Evolutionary conservation across 2,797 vertebrate species (phyloP).

Genomic region (Nothura maculosa): DNA sequence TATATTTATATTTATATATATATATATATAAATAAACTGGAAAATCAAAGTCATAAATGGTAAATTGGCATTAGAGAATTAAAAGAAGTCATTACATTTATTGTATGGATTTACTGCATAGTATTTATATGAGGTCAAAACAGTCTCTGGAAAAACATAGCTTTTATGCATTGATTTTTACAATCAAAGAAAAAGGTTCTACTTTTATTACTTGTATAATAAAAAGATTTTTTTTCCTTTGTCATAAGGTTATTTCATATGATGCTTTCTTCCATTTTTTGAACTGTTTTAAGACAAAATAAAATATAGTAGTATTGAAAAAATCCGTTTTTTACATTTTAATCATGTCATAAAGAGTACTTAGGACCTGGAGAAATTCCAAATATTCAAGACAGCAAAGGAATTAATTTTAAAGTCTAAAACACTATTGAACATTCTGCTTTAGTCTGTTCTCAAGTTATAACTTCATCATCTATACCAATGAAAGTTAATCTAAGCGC

Average conservation of each 20-base stretch:
- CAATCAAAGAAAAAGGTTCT: neutral
- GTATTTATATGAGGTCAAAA: neutral
- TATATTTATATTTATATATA: rapidly evolving
- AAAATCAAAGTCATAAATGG: too few relatives aligned
- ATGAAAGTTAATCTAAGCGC: neutral
- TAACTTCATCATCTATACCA: neutral
- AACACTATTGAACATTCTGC: neutral
- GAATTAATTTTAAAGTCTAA: neutral
- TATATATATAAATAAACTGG: neutral
- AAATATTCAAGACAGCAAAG: neutral
- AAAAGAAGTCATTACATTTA: neutral
- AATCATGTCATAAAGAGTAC: neutral
- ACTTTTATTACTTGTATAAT: neutral
- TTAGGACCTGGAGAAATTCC: neutral
- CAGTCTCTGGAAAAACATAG: neutral
- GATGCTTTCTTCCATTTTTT: neutral
- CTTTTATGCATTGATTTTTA: neutral
- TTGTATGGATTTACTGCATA: neutral
- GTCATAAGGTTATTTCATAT: neutral
- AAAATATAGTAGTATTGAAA: neutral
- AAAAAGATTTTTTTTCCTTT: neutral
- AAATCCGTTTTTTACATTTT: neutral
- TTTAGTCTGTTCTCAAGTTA: neutral
- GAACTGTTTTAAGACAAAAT: neutral
- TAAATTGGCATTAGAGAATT: neutral